Evolutionary conservation across 2,888 invertebrate species (phyloP).

Genomic region (Lampropteryx suffumata): DNA sequence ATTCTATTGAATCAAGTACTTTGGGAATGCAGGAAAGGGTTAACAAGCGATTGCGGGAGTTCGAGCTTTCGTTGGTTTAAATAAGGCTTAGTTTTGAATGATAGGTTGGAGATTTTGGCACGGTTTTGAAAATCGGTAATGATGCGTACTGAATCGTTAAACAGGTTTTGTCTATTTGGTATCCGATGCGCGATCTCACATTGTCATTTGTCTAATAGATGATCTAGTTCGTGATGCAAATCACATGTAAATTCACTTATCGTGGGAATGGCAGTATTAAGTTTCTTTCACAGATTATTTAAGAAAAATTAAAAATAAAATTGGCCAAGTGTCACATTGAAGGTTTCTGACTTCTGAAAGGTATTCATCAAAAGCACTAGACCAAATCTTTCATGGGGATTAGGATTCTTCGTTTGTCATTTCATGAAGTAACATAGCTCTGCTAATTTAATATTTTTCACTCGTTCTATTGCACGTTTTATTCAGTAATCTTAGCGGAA

Average conservation of each 20-base stretch:
- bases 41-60: conserved; percentile 31
- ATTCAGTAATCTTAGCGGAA: too few species aligned
- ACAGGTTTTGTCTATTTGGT: conserved; percentile 77
- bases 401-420: too few species aligned
- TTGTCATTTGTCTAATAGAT: conserved; percentile 55
- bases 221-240: conserved; percentile 46
- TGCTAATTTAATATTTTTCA: too few species aligned
- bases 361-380: too few species aligned
- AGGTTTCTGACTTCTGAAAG: too few species aligned
- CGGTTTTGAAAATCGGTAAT: conserved; percentile 49
- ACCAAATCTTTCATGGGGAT: too few species aligned
- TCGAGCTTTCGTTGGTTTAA: conserved; percentile 16
- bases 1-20: conserved; percentile 45
- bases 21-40: conserved; percentile 37
- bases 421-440: too few species aligned
- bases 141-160: conserved; percentile 74
- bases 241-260: conserved; percentile 52
- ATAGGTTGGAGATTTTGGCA: background rate
- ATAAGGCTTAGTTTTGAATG: conserved; percentile 31
- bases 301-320: too few species aligned
- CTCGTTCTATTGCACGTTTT: too few species aligned
- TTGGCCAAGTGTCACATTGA: too few species aligned
- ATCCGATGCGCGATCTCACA: conserved; percentile 57
- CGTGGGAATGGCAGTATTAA: conserved; percentile 61
- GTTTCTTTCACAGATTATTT: too few species aligned